Conservation (phyloP, 2,797 vertebrate genomes). For the Malurus leucopterus region DNA sequence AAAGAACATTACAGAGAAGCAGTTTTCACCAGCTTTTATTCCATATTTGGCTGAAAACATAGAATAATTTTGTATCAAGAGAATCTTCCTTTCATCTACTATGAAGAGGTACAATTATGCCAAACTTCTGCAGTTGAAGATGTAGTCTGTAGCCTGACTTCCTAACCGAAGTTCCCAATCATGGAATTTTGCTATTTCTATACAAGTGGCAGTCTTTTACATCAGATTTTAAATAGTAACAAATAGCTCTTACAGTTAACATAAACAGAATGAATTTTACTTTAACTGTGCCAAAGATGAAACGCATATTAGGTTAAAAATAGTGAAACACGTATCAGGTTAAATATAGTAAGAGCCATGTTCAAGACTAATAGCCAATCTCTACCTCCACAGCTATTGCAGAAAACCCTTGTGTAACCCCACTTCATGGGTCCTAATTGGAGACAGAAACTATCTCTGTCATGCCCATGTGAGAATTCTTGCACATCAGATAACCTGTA, state of each 20-base stretch:
- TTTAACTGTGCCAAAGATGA: neutral
- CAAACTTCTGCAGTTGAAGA: neutral
- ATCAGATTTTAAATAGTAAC: neutral
- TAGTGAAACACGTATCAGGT: neutral
- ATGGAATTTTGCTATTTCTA: neutral
- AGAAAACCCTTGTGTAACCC: neutral
- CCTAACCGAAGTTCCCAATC: neutral
- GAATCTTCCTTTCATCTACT: neutral
- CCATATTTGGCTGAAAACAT: neutral
- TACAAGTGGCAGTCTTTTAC: neutral
- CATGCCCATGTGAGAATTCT: rapidly evolving
- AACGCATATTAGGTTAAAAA: neutral
- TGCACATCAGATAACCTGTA: neutral
- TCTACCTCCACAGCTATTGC: neutral
- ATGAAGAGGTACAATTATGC: neutral
- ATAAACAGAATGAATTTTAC: neutral
- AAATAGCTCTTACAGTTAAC: neutral
- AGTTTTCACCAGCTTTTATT: neutral
- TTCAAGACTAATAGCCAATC: neutral
- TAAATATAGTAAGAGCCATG: neutral
- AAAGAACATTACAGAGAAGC: neutral
- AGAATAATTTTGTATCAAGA: neutral
- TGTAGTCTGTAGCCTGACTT: neutral
- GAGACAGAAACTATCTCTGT: neutral
- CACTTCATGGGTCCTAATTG: neutral